These are phyloP conservation scores for Spisula solida DNA, from an alignment of 2,888 invertebrate genomes.

Conservation along the genomic window DNA sequence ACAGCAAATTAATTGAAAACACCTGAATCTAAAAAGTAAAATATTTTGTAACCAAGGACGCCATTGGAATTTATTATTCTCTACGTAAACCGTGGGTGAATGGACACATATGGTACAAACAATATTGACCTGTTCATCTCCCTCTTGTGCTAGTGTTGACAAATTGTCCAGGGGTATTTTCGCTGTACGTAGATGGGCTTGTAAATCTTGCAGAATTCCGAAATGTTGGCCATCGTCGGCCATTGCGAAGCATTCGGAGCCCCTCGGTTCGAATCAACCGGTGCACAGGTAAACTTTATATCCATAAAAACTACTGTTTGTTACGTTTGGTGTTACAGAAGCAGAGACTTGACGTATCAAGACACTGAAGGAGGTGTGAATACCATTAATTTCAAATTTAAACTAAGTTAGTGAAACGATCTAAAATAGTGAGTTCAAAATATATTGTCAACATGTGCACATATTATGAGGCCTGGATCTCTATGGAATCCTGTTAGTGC, in stretches of 20 bases:
- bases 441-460: too few species aligned
- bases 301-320: not conserved
- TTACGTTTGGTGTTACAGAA: not conserved
- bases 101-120: slow-evolving; percentile 34
- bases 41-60: slow-evolving; percentile 53
- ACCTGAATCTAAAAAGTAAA: not conserved
- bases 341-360: not conserved
- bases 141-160: slow-evolving; percentile 81
- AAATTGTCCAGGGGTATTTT: slow-evolving; percentile 78
- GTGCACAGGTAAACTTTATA: not conserved
- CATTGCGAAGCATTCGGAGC: slow-evolving; percentile 57
- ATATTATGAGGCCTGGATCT: too few species aligned
- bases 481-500: too few species aligned
- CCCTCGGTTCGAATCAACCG: not conserved
- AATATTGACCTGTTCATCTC: slow-evolving; percentile 79
- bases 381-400: too few species aligned
- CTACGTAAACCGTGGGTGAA: slow-evolving; percentile 44
- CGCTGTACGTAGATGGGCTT: slow-evolving; percentile 78
- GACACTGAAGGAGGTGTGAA: not conserved
- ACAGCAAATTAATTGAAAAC: not conserved
- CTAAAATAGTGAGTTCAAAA: too few species aligned
- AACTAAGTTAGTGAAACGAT: too few species aligned
- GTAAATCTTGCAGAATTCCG: slow-evolving; percentile 80
- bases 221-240: slow-evolving; percentile 73
- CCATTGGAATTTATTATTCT: not conserved